Conservation (phyloP, 2,797 vertebrate species). For the Mergus octosetaceus region DNA sequence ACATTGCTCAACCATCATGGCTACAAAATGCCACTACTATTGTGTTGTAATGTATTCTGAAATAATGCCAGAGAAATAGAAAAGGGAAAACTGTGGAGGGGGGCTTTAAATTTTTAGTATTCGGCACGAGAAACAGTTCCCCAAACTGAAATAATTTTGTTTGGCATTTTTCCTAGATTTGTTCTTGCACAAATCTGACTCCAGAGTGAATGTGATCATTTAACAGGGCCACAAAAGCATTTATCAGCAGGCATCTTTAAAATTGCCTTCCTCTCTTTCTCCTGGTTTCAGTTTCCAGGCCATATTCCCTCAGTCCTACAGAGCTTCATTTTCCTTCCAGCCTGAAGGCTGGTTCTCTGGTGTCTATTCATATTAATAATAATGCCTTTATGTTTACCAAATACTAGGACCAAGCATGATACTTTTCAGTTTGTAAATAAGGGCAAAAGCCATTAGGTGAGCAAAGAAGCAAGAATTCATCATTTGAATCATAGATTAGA, state of each 20-base stretch:
- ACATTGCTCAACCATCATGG: not conserved
- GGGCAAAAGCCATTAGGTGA: not conserved
- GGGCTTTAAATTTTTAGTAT: not conserved
- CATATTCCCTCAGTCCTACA: not conserved
- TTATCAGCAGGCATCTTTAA: not conserved
- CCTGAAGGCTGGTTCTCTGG: not conserved
- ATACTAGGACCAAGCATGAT: not conserved
- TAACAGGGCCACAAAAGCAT: not conserved
- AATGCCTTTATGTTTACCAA: not conserved
- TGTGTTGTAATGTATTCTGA: not conserved
- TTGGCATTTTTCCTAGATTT: conserved; percentile 16
- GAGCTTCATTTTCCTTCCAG: not conserved
- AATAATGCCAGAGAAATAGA: not conserved
- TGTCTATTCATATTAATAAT: not conserved
- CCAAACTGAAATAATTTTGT: not conserved
- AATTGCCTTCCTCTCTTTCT: not conserved
- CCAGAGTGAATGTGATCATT: not conserved
- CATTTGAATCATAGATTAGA: not conserved
- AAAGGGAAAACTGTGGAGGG: not conserved
- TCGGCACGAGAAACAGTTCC: not conserved
- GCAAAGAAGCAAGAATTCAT: not conserved
- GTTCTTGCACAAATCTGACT: not conserved
- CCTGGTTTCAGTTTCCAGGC: not conserved
- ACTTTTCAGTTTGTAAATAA: not conserved
- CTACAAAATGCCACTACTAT: not conserved